Percentiles rank a stretch among this genome's conserved stretches.
These are phyloP conservation scores for Ophonus ardosiacus DNA, from an alignment of 2,888 invertebrate genomes.

Conservation along the genomic window DNA sequence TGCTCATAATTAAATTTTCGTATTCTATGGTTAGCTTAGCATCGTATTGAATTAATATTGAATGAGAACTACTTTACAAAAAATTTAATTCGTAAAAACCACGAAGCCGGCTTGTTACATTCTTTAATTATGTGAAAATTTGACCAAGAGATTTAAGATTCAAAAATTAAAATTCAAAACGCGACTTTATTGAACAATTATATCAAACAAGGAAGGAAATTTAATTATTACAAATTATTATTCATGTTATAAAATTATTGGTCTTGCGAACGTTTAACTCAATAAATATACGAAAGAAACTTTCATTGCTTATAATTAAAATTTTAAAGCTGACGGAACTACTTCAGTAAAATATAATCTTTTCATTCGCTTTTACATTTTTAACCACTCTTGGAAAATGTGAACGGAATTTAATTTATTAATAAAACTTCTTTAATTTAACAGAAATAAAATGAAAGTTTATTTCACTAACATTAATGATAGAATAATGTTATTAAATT, in stretches of 20 bases:
- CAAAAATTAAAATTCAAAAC: background rate
- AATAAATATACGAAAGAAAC: background rate
- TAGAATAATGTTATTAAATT: too few species aligned
- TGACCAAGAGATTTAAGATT: background rate
- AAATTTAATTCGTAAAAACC: too few species aligned
- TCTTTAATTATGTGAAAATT: slow-evolving; percentile 28
- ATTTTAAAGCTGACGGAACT: slow-evolving; percentile 18
- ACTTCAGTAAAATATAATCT: background rate
- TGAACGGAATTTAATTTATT: background rate
- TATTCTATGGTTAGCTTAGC: too few species aligned
- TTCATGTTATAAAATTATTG: slow-evolving; percentile 14
- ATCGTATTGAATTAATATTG: too few species aligned
- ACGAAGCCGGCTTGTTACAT: background rate
- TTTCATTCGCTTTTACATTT: background rate
- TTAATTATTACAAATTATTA: slow-evolving; percentile 44
- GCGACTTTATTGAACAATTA: slow-evolving; percentile 32
- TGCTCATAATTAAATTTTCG: too few species aligned
- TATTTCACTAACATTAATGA: background rate
- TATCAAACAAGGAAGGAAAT: slow-evolving; percentile 8
- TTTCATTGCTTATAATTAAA: slow-evolving; percentile 28
- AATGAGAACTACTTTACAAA: too few species aligned
- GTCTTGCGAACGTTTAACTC: background rate
- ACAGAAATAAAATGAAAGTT: background rate
- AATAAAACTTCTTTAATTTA: background rate
- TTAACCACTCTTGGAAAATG: background rate